Percentiles rank a stretch among this genome's conserved stretches.
Conservation (phyloP, 2,888 invertebrate genomes). For the Drosophila nr. fundita region DNA sequence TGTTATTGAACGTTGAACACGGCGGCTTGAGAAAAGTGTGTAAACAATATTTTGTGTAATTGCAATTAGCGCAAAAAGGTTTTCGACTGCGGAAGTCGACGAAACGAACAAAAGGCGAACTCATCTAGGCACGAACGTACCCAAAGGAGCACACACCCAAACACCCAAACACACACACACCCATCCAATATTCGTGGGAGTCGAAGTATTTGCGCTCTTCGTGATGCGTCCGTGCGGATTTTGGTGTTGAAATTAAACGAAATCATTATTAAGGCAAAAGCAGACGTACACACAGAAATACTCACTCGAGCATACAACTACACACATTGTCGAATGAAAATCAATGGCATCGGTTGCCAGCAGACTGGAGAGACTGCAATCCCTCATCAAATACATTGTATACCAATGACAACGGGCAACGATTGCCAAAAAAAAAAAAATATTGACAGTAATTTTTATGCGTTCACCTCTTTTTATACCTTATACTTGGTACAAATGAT, state of each 20-base stretch:
- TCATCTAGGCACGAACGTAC: constrained; percentile 11
- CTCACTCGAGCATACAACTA: not conserved
- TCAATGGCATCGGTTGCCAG: constrained; percentile 38
- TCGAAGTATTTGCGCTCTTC: constrained; percentile 47
- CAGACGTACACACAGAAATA: constrained; percentile 3
- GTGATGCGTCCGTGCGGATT: constrained; percentile 57
- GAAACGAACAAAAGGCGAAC: constrained; percentile 23
- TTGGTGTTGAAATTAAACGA: constrained; percentile 52
- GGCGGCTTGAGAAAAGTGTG: constrained; percentile 37
- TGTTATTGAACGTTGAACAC: constrained; percentile 33
- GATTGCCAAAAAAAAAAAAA: not conserved
- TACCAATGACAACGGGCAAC: not conserved
- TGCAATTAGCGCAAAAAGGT: constrained; percentile 67
- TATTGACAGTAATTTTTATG: not conserved
- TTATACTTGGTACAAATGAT: not conserved
- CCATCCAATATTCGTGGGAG: constrained; percentile 6
- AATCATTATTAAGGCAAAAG: constrained; percentile 27
- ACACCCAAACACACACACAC: not conserved
- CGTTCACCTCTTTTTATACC: not conserved
- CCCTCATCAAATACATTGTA: not conserved
- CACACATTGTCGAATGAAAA: constrained; percentile 27
- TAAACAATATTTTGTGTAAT: constrained; percentile 71
- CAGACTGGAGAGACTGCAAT: constrained; percentile 3
- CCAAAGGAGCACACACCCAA: constrained; percentile 4
- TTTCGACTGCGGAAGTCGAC: constrained; percentile 40